Evolutionary conservation across 2,888 invertebrate genomes (phyloP), one percentile per base, ranked within the genome.

Genomic region (Apantesis nais): DNA sequence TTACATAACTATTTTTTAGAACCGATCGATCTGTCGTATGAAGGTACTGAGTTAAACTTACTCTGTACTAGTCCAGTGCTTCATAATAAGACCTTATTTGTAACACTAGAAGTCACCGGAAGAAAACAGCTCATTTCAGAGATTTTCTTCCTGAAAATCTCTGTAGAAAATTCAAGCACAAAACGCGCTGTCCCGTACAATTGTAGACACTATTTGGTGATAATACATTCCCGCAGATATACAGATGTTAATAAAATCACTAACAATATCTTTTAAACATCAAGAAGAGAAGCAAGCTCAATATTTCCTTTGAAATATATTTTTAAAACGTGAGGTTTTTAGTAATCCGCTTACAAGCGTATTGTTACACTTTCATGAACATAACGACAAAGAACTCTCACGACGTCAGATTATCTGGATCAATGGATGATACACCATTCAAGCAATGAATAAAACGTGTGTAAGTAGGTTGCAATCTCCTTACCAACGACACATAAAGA

Each of bases 381-480:
- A 62, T 60, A 66, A 64, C 29, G 58, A 73, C 72, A 73, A 73
- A 73, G 70, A 78, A 25, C 44, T 68, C 68, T 55, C 55, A 61
- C 60, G 52, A 71, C 68, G 64, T 48, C 22, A 73, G 61, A 72
- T 73, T 70, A 81, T 77, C 68, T 68, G 73, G 67, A 74, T 78
- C 72, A 78, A 63, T 68, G 72, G 64, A 72, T 74, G 73, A 76
- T 69, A 67, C 71, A 34, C 68, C 55, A 77, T 79, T 74, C 70
- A 75, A 72, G 70, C 72, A 81, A 77, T 77, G 72, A 79, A 73
- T 77, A 73, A 78, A 77, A 63, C 71, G 71, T 60, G 71, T 39
- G 62, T 70, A 81, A 79, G 71, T 77, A 81, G 79, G 79, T 79
- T 79, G 29, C 58, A 65, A 71, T 67, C 63, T 69, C 67, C 70